Percentiles rank a stretch among this genome's conserved stretches.
Conservation (phyloP, 2,888 invertebrate genomes). For the Danaus chrysippus region DNA sequence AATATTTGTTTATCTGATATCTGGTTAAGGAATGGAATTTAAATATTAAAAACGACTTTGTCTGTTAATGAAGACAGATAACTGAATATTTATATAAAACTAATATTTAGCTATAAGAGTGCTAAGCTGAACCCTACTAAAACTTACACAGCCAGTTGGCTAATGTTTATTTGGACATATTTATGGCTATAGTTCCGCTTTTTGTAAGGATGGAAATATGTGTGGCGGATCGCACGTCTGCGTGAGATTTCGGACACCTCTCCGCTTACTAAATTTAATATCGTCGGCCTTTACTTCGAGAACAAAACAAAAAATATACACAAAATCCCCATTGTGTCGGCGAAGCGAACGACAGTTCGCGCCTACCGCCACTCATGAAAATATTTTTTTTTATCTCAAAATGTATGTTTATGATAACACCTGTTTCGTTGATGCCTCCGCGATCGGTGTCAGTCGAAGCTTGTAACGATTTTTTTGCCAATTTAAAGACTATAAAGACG, state of each 20-base stretch:
- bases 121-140: constrained; percentile 57
- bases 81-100: neutral
- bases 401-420: constrained; percentile 80
- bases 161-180: constrained; percentile 80
- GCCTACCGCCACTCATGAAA: constrained; percentile 78
- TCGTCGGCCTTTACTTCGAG: constrained; percentile 73
- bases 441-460: constrained; percentile 75
- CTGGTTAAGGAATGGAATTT: no score
- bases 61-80: no score
- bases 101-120: constrained; percentile 15
- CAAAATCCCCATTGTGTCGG: constrained; percentile 77
- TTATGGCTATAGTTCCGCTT: constrained; percentile 80
- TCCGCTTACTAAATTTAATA: constrained; percentile 79
- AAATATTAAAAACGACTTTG: no score
- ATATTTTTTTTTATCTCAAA: constrained; percentile 78
- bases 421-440: constrained; percentile 77
- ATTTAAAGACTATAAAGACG: constrained; percentile 77
- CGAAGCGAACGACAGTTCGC: constrained; percentile 75
- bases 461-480: constrained; percentile 77
- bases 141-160: constrained; percentile 61
- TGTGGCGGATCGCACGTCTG: constrained; percentile 80
- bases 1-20: no score
- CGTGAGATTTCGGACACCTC: constrained; percentile 80
- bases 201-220: constrained; percentile 79
- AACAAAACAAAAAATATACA: constrained; percentile 65